Base-by-base conservation (phyloP, 2,797 vertebrate genomes). In the Coregonus ussuriensis region DNA sequence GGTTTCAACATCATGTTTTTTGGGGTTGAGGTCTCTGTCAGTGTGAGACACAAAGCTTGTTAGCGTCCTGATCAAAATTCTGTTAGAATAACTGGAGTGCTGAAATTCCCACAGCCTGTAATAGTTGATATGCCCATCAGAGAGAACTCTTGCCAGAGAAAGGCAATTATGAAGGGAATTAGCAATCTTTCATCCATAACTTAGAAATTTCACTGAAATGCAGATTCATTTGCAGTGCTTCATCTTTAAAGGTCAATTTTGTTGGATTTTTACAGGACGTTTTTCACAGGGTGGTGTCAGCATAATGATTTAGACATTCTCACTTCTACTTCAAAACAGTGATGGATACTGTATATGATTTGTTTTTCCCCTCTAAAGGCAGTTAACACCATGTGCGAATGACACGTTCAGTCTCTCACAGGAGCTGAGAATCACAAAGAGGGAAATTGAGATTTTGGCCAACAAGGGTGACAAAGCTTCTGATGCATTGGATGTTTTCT, bases 381-480 rank as follows among this genome's bases (percentile, higher is more conserved):
- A 6, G 77, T 6, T 1, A 84, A 80, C 78, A 76, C 72, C 81
- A 73, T 88, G 79, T 87, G 87, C 1, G 18, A 72, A 77, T 80
- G 76, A 76, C 82, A 87, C 81, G 79, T 78, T 75, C 76, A 81
- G 74, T 82, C 77, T 85, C 77, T 75, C 72, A 47, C 72, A 81
- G 77, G 25, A 72, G 81, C 73, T 29, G 77, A 78, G 67, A 81
- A 80, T 66, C 75, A 84, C 77, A 76, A 83, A 88, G 75, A 84
- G 56, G 81, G 71, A 82, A 77, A 87, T 77, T 74, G 68, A 62
- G 25, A 74, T 71, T 83, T 84, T 91, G 83, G 84, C 81, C 80
- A 71, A 18, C 14, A 74, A 77, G 75, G 76, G 81, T 81, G 80
- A 84, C 65, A 71, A 74, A 78, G 72, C 77, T 68, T 52, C 16